phyloP scores from a whole-genome alignment of 2,113 vertebrate genomes.

The Buteo buteo region DNA sequence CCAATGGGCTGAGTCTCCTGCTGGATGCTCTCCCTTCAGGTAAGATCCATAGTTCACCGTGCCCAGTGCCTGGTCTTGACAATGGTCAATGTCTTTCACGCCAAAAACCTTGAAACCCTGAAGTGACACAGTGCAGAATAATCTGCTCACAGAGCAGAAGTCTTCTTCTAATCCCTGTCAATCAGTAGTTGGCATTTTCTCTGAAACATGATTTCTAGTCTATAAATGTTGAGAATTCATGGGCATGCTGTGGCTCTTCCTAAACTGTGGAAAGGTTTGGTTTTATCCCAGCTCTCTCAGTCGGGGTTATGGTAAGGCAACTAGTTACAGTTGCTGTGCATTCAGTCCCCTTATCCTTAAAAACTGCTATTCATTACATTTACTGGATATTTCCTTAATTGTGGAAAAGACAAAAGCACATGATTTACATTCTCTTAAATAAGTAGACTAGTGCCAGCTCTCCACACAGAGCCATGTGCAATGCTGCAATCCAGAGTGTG shows the following conservation, averaged over 20 bases:
- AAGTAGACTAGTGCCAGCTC: neutral
- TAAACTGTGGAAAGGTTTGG: fast-evolving
- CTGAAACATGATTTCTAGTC: neutral
- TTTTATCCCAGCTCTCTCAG: neutral
- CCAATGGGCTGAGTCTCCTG: neutral
- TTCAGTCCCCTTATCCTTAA: neutral
- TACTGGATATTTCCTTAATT: neutral
- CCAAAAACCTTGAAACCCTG: neutral
- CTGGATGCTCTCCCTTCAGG: neutral
- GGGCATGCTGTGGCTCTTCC: neutral
- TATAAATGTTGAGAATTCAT: neutral
- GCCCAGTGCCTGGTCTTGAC: neutral
- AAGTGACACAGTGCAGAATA: neutral
- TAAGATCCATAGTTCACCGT: fast-evolving
- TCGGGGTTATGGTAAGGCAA: neutral
- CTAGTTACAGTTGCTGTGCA: neutral
- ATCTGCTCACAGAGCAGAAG: neutral
- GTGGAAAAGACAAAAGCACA: fast-evolving
- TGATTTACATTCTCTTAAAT: neutral
- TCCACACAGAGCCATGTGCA: fast-evolving
- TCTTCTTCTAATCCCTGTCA: neutral
- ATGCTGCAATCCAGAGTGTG: neutral
- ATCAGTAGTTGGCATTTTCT: neutral
- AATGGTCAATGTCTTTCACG: fast-evolving
- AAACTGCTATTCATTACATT: neutral